Evolutionary conservation across 2,797 vertebrate genomes (phyloP).

Genomic region (Tokudaia tokunoshimensis): DNA sequence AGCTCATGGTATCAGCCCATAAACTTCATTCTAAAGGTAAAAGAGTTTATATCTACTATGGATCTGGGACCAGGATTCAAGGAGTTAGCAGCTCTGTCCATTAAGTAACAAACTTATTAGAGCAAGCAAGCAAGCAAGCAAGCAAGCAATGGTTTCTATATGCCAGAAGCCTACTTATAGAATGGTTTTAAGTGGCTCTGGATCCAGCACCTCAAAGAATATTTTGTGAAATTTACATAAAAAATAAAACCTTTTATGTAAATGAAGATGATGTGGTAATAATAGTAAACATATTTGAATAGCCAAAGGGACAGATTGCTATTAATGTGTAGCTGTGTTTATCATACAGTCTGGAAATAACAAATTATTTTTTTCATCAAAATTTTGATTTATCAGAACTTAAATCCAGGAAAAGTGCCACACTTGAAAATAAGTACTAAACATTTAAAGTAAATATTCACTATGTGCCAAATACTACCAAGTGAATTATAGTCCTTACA

Average conservation of each 20-base stretch:
- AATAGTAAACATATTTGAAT: constrained; percentile 42
- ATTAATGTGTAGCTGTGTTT: constrained; percentile 18
- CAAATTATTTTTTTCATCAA: constrained; percentile 43
- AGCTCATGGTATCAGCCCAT: neutral
- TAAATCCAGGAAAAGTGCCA: constrained; percentile 58
- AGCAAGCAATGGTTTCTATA: neutral
- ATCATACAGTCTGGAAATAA: constrained; percentile 55
- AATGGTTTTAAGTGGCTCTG: constrained; percentile 47
- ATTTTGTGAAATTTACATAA: constrained; percentile 28
- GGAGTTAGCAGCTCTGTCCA: neutral
- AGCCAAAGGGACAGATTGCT: neutral
- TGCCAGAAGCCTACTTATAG: neutral
- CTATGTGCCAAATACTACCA: constrained; percentile 10
- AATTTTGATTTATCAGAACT: constrained; percentile 40
- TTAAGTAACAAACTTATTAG: neutral
- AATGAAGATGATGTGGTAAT: constrained; percentile 45
- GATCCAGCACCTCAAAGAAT: constrained; percentile 39
- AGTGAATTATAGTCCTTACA: constrained; percentile 59
- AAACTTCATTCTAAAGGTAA: constrained; percentile 49
- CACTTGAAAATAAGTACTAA: constrained; percentile 59
- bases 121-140: neutral
- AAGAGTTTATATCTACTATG: neutral
- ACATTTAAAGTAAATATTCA: constrained; percentile 49
- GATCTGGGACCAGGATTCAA: constrained; percentile 4
- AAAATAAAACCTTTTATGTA: constrained; percentile 40